Conservation (phyloP, 1,140 invertebrate genomes). For the Drosophila elegans region DNA sequence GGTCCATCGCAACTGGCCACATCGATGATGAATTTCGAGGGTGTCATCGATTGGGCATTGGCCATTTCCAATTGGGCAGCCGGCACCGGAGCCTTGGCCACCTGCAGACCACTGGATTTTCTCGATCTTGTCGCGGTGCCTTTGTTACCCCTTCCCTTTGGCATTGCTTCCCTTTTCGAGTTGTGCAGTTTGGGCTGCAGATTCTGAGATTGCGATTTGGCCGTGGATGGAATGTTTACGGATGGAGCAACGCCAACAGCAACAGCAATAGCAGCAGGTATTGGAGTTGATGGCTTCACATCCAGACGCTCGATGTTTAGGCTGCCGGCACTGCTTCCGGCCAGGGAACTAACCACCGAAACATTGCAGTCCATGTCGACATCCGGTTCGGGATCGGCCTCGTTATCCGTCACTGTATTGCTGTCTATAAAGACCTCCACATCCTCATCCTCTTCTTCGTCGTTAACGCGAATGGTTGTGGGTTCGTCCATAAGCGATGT, state of each 20-base stretch:
- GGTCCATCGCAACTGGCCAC: conserved; percentile 95
- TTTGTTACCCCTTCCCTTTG: background rate
- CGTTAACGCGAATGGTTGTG: background rate
- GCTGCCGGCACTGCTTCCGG: conserved; percentile 79
- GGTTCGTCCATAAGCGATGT: background rate
- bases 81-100: conserved; percentile 63
- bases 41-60: conserved; percentile 8
- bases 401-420: conserved; percentile 85
- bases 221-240: too few species aligned
- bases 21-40: conserved; percentile 88
- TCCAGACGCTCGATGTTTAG: conserved; percentile 83
- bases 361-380: conserved; percentile 62
- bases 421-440: conserved; percentile 80
- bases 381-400: conserved; percentile 54
- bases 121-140: background rate
- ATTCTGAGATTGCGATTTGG: background rate
- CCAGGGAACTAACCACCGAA: conserved; percentile 73
- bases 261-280: background rate
- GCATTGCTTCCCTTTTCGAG: background rate
- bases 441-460: conserved; percentile 60
- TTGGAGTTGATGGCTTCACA: conserved; percentile 13
- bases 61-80: conserved; percentile 57
- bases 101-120: conserved; percentile 48
- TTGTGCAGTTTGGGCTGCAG: background rate
- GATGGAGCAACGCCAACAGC: too few species aligned